Conservation (phyloP, 2,888 invertebrate genomes). For the Cordilura impudica region DNA sequence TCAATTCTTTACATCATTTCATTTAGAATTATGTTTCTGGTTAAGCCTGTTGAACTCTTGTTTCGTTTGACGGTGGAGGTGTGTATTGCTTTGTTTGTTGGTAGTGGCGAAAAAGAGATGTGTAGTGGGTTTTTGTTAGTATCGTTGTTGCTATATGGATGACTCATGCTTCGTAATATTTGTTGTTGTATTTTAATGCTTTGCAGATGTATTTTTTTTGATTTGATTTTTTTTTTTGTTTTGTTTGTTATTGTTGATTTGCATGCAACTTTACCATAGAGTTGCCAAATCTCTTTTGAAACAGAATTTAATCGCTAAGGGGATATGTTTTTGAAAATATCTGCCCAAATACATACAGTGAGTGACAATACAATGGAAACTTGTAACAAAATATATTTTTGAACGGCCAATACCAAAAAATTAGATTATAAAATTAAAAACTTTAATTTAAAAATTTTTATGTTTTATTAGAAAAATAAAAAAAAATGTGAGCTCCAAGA, state of each 20-base stretch:
- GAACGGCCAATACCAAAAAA: too few species aligned
- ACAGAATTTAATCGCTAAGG: too few species aligned
- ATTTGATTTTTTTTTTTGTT: background rate
- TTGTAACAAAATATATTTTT: too few species aligned
- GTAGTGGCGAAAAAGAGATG: background rate
- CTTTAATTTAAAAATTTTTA: too few species aligned
- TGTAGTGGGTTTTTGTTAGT: background rate
- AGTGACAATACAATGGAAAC: too few species aligned
- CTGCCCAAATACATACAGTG: too few species aligned
- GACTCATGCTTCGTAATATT: conserved; percentile 5
- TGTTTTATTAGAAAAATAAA: too few species aligned
- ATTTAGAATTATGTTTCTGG: conserved; percentile 16
- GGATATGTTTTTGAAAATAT: too few species aligned
- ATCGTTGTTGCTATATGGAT: background rate
- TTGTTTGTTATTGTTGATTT: background rate
- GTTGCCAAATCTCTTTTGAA: background rate
- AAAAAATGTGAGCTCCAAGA: too few species aligned
- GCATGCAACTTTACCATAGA: background rate
- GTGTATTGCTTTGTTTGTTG: background rate
- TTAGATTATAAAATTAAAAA: too few species aligned
- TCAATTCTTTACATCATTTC: conserved; percentile 32
- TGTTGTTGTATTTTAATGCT: background rate
- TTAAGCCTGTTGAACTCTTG: conserved; percentile 3
- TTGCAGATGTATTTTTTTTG: background rate
- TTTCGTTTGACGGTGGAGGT: background rate